These are phyloP conservation scores for Theonella swinhoei DNA, from an alignment of 37 sponge, comb jelly and placozoan genomes.

Conservation along the genomic window DNA sequence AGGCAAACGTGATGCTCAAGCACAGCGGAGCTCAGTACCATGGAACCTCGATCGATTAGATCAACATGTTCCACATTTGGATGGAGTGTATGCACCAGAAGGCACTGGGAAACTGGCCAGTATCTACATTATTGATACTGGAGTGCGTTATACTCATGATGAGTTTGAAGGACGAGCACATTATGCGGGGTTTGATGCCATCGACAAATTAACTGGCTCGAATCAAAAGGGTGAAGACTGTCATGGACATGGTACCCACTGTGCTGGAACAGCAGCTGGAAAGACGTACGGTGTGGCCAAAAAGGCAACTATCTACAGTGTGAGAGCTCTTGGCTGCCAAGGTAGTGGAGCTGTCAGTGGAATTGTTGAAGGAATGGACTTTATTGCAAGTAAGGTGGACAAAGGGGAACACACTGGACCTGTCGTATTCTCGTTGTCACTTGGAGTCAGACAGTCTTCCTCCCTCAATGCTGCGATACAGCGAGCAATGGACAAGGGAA, in stretches of 20 bases:
- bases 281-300: slow-evolving; percentile 78
- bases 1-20: not conserved
- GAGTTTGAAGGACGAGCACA: slow-evolving; percentile 71
- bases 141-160: slow-evolving; percentile 56
- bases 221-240: slow-evolving; percentile 62
- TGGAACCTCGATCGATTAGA: slow-evolving; percentile 85
- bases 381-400: slow-evolving; percentile 31
- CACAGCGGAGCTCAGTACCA: not conserved
- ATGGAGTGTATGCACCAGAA: slow-evolving; percentile 56
- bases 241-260: slow-evolving; percentile 83
- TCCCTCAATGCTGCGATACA: slow-evolving; percentile 44
- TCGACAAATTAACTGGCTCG: slow-evolving; percentile 62
- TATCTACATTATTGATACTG: slow-evolving; percentile 80
- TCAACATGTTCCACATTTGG: slow-evolving; percentile 39
- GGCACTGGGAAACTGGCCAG: slow-evolving; percentile 57
- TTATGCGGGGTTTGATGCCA: slow-evolving; percentile 72
- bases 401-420: not conserved
- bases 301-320: slow-evolving; percentile 51
- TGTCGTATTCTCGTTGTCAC: slow-evolving; percentile 69
- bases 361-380: slow-evolving; percentile 62
- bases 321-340: slow-evolving; percentile 65
- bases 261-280: slow-evolving; percentile 77
- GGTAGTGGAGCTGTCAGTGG: slow-evolving; percentile 80
- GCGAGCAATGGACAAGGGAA: slow-evolving; percentile 28
- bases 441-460: slow-evolving; percentile 48